Conservation (phyloP, 2,888 invertebrate genomes). For the Dione vanillae region DNA sequence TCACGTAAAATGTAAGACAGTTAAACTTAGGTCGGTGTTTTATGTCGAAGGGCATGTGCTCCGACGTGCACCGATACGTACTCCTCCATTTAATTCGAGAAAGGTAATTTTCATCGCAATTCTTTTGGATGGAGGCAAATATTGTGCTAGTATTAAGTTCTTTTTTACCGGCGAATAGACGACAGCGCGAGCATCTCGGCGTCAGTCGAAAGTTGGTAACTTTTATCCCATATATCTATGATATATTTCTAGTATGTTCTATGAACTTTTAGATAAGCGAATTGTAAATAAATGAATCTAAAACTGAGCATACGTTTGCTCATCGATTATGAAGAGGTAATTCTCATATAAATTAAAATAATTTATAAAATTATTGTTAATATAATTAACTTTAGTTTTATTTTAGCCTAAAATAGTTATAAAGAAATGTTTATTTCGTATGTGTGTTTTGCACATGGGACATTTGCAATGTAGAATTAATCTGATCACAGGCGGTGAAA, state of each 20-base stretch:
- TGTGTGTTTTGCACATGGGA: constrained; percentile 41
- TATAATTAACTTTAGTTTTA: constrained; percentile 22
- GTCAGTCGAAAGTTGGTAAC: constrained; percentile 86
- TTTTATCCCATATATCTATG: constrained; percentile 99
- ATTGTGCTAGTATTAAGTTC: constrained; percentile 67
- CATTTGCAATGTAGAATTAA: constrained; percentile 51
- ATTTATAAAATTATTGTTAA: constrained; percentile 32
- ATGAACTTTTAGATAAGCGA: constrained; percentile 89
- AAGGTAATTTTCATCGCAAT: constrained; percentile 84
- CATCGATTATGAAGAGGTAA: constrained; percentile 44
- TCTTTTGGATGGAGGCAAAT: constrained; percentile 73
- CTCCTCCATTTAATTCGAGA: constrained; percentile 81
- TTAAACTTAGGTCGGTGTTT: constrained; percentile 58
- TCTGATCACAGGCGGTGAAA: constrained; percentile 30
- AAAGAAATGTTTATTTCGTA: constrained; percentile 30
- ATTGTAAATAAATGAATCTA: constrained; percentile 63
- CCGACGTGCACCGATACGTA: constrained; percentile 58
- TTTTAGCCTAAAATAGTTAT: constrained; percentile 21
- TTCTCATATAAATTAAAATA: constrained; percentile 43
- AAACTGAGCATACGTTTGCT: constrained; percentile 38
- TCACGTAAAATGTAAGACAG: constrained; percentile 69
- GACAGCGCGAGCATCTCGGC: constrained; percentile 51
- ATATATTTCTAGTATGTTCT: constrained; percentile 98
- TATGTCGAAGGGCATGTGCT: constrained; percentile 48
- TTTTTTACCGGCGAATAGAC: constrained; percentile 78